Conservation (phyloP, 2,797 vertebrate genomes). For the Phoxinus dragarum region DNA sequence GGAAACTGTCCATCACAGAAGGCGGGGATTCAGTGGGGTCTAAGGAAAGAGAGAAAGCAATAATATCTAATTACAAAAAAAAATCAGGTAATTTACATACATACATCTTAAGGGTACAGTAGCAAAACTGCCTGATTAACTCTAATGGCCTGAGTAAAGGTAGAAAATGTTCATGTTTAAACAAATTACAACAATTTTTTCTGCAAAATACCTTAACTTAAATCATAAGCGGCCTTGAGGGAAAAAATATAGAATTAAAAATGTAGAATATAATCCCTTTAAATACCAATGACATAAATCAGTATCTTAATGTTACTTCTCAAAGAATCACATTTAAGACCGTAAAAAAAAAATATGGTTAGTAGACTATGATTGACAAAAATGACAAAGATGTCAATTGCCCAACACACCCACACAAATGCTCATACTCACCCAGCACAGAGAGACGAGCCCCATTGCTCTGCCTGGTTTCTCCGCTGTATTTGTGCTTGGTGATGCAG, state of each 20-base stretch:
- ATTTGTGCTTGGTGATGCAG: constrained; percentile 99
- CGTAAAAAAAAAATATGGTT: constrained; percentile 2
- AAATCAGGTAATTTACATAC: neutral
- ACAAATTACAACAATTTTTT: neutral
- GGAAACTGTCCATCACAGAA: constrained; percentile 94
- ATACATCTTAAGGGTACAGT: neutral
- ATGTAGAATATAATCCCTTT: neutral
- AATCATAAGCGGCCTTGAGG: neutral
- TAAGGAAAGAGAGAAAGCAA: constrained; percentile 48
- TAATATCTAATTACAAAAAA: neutral
- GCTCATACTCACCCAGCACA: constrained; percentile 84
- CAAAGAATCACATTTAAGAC: constrained; percentile 1
- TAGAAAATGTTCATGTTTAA: neutral
- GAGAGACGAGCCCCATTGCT: constrained; percentile 97
- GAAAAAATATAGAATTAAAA: neutral
- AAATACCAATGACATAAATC: neutral
- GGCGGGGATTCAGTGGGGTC: constrained; percentile 96
- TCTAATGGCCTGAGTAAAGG: neutral
- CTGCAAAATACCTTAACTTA: neutral
- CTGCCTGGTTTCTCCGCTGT: constrained; percentile 97
- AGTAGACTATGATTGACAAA: neutral
- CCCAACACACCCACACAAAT: constrained; percentile 5
- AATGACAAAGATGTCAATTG: neutral
- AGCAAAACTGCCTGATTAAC: neutral
- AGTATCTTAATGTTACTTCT: neutral